Evolutionary conservation across 2,797 vertebrate species (phyloP).

Genomic region (Tokudaia tokunoshimensis): DNA sequence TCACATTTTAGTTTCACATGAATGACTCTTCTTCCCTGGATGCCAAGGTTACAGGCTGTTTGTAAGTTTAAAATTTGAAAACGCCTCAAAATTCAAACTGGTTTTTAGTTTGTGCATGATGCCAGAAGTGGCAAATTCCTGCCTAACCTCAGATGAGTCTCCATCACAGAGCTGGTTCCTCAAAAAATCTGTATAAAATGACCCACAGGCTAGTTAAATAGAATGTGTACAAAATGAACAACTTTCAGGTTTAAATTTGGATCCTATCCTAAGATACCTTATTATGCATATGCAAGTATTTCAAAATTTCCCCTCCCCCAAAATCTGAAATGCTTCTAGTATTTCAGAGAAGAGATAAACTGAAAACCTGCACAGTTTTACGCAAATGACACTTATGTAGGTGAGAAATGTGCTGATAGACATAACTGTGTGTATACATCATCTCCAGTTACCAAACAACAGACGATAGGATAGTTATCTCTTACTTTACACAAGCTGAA

Average conservation of each 20-base stretch:
- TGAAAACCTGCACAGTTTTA: neutral
- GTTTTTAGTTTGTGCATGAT: neutral
- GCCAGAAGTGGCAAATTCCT: neutral
- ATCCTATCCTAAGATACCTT: neutral
- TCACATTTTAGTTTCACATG: conserved; percentile 6
- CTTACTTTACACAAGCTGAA: conserved; percentile 45
- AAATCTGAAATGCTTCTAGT: neutral
- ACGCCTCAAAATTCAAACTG: neutral
- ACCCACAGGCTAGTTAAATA: neutral
- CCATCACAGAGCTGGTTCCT: neutral
- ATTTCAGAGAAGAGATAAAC: neutral
- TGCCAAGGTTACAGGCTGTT: neutral
- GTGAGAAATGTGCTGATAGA: neutral
- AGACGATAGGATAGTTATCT: neutral
- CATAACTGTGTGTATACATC: conserved; percentile 24
- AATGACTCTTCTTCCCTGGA: neutral
- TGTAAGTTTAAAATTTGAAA: conserved; percentile 10
- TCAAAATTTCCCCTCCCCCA: neutral
- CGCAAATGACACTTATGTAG: neutral
- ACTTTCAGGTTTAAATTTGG: neutral
- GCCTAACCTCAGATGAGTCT: neutral
- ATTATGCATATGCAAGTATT: neutral
- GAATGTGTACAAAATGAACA: neutral
- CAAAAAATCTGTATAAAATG: neutral
- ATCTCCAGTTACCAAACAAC: conserved; percentile 34